Base-by-base conservation (phyloP, 2,888 invertebrate genomes). In the Alcis repandata region DNA sequence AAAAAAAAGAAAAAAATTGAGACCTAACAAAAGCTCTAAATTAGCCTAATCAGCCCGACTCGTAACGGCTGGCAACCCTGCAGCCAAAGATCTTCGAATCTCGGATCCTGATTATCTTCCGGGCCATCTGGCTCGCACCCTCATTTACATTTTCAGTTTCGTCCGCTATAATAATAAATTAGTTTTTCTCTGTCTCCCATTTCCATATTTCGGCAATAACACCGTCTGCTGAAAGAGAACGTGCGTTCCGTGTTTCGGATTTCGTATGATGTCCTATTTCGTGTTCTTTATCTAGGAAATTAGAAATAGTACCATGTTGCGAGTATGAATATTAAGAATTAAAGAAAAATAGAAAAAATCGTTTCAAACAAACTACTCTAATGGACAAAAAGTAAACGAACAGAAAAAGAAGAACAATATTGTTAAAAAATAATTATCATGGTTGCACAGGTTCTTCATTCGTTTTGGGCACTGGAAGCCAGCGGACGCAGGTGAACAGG, bases 81-180 rank as follows among this genome's bases (percentile, higher is more conserved):
- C 22, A 40, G n/a, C 13, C 41, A 51, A 66, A 70, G 60, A 66
- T 68, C 59, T 70, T 66, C 68, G 62, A 63, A 71, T 67, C 59
- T 68, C 67, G 58, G 58, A 58, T 67, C 64, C 63, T 57, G 72
- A 71, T 67, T 72, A 67, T 72, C 71, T 67, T 63, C 60, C 69
- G 63, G 63, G 69, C 74, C 71, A 74, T 74, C 74, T 74, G 68
- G 71, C 59, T 68, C 56, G 57, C 58, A 48, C 56, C 57, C 67
- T 70, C 68, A 72, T 72, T 73, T 74, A 69, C 71, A 69, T 72
- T 72, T 72, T 70, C 72, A 65, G 67, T 68, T 69, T 69, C 67
- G 62, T 68, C 67, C 66, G 61, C 70, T 63, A 75, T 76, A 74
- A 70, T 70, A 75, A 76, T 76, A 76, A 73, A 76, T 75, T 71